These are phyloP conservation scores for Hydrolagus colliei DNA, from an alignment of 2,797 vertebrate species.

Conservation along the genomic window DNA sequence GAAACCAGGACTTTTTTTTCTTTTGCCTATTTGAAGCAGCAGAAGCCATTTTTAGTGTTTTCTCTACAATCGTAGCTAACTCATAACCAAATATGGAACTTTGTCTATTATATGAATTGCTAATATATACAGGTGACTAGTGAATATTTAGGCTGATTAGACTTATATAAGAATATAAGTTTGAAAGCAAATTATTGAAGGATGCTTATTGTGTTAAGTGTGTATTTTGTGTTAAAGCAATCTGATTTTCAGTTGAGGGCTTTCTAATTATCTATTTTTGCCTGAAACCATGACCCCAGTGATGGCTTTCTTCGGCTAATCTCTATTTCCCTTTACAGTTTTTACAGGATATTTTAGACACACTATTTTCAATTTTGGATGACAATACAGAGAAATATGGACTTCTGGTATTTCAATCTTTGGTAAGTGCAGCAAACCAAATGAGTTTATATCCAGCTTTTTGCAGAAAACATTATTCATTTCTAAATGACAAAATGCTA, in stretches of 20 bases:
- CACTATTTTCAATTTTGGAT: conserved; percentile 92
- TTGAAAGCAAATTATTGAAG: no score
- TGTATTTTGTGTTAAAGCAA: background rate
- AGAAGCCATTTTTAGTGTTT: background rate
- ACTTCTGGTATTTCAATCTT: conserved; percentile 90
- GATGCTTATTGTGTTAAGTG: no score
- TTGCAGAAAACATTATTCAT: background rate
- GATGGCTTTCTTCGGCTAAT: conserved; percentile 40
- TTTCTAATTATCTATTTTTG: background rate
- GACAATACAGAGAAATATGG: conserved; percentile 98
- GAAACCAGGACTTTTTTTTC: background rate
- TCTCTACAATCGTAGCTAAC: background rate
- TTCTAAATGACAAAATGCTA: no score
- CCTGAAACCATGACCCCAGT: background rate
- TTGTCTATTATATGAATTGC: no score
- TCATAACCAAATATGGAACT: background rate
- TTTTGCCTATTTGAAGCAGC: no score
- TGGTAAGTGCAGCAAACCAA: conserved; percentile 65
- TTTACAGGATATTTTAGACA: conserved; percentile 93
- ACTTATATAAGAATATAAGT: no score
- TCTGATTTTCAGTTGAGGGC: background rate
- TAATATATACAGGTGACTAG: background rate
- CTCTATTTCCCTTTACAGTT: conserved; percentile 65
- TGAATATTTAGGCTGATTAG: background rate
- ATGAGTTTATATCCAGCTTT: background rate